These are phyloP conservation scores for Speoplatyrhinus poulsoni DNA, from an alignment of 2,113 vertebrate species.

Conservation along the genomic window DNA sequence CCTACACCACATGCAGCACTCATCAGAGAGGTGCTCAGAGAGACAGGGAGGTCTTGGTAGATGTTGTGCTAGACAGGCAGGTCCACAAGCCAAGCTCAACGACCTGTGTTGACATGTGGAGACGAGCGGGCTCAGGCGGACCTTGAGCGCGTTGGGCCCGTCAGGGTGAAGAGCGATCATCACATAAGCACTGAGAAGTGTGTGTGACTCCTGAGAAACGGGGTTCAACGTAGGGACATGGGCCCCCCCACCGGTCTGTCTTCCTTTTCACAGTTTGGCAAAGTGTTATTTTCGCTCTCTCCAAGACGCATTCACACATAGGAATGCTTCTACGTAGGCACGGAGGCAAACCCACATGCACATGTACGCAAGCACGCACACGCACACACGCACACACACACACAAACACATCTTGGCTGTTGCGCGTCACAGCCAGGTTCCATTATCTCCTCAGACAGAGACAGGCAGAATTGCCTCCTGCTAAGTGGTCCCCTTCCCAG, in stretches of 20 bases:
- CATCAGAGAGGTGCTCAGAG: conserved; percentile 32
- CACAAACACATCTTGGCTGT: not conserved
- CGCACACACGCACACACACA: not conserved
- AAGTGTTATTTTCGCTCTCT: not conserved
- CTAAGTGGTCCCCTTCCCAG: conserved; percentile 49
- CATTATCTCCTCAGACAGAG: conserved; percentile 60
- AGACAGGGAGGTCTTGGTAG: conserved; percentile 53
- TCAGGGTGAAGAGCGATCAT: conserved; percentile 46
- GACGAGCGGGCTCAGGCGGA: conserved; percentile 13
- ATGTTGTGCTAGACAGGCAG: conserved; percentile 21
- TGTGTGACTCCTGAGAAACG: conserved; percentile 22
- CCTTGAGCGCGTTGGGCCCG: conserved; percentile 48
- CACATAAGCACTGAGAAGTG: conserved; percentile 26
- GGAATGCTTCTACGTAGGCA: conserved; percentile 20
- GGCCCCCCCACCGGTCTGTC: conserved; percentile 11
- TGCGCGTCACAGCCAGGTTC: conserved; percentile 18
- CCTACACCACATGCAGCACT: conserved; percentile 32
- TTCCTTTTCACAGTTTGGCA: conserved; percentile 34
- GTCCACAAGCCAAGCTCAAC: conserved; percentile 33
- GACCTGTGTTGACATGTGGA: conserved; percentile 13
- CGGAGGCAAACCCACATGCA: not conserved
- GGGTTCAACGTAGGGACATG: conserved; percentile 17
- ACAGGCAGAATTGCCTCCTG: conserved; percentile 49
- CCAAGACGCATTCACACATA: conserved; percentile 32
- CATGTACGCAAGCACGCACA: not conserved